Evolutionary conservation across 2,888 invertebrate species (phyloP), one percentile per base, ranked within the genome.

Genomic region (Horisme vitalbata): DNA sequence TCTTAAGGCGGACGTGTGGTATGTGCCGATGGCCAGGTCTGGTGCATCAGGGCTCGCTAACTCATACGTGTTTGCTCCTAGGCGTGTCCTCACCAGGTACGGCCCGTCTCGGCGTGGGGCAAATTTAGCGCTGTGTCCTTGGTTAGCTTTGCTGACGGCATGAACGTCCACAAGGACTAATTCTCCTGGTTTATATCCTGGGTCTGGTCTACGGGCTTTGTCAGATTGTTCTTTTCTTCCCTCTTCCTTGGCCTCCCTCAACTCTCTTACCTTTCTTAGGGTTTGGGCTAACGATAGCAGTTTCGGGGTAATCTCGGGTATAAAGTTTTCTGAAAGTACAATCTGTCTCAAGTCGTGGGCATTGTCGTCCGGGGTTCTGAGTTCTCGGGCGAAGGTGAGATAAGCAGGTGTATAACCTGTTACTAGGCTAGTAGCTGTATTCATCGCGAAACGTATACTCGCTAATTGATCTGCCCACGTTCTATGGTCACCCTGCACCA

Each of bases 1-100:
- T 44, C 28, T n/a, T n/a, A 57, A 33, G 4, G 57, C 55, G 9
- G 55, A 57, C 0, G 52, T 15, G 21, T 59, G 59, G n/a, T 57
- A 57, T 3, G 45, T 32, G 13, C 59, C 59, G 2, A 55, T 3
- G 0, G 47, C 14, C 1, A 2, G 31, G 3, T 52, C 31, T 2
- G 41, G 47, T 8, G 7, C 3, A 8, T 18, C 20, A 0, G 45
- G 46, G 6, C 37, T 13, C 13, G 55, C 14, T 23, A 44, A 4
- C 2, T n/a, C 13, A 14, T 31, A 44, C 3, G 43, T 36, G n/a
- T 23, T 24, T 4, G 14, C 12, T 3, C 36, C 35, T 8, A 36
- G 34, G 10, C 20, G 43, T 1, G 8, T 14, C 9, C 20, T 20
- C 15, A 37, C 37, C 9, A 21, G 1, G 12, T 45, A 45, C 10